Evolutionary conservation across 2,797 vertebrate genomes (phyloP).

Genomic region (Knipowitschia caucasica): DNA sequence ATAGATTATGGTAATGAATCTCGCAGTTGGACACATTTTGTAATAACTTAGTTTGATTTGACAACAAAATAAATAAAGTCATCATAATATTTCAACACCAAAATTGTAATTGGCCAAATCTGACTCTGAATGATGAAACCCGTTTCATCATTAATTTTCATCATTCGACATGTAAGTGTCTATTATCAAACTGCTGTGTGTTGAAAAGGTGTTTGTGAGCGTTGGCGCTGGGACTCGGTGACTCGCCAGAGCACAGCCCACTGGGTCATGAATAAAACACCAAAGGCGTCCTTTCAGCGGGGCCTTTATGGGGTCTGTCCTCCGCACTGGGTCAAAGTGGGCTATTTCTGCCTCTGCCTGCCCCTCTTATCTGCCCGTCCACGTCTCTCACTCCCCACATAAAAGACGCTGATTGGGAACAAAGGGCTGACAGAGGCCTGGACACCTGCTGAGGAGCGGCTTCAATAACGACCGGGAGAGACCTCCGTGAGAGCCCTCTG

Average conservation of each 20-base stretch:
- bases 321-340: conserved; percentile 60
- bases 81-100: too few relatives aligned
- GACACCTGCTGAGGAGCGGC: conserved; percentile 55
- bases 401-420: conserved; percentile 67
- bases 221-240: conserved; percentile 44
- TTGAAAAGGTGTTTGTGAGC: conserved; percentile 18
- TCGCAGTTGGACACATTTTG: too few relatives aligned
- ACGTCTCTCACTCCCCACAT: conserved; percentile 64
- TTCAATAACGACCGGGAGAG: conserved; percentile 25
- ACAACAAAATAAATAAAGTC: too few relatives aligned
- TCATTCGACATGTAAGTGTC: too few relatives aligned
- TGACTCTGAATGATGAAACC: too few relatives aligned
- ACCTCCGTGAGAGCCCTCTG: conserved; percentile 12
- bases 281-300: conserved; percentile 62
- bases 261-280: conserved; percentile 72
- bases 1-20: too few relatives aligned
- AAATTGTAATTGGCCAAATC: too few relatives aligned
- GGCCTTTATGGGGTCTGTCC: conserved; percentile 53
- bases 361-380: conserved; percentile 49
- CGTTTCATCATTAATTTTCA: too few relatives aligned
- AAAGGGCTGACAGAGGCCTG: conserved; percentile 62
- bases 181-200: background rate
- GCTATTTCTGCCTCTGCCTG: conserved; percentile 56
- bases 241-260: conserved; percentile 20
- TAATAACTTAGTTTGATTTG: too few relatives aligned